phyloP scores from a whole-genome alignment of 1,140 invertebrate species.

The Trichonephila clavipes region DNA sequence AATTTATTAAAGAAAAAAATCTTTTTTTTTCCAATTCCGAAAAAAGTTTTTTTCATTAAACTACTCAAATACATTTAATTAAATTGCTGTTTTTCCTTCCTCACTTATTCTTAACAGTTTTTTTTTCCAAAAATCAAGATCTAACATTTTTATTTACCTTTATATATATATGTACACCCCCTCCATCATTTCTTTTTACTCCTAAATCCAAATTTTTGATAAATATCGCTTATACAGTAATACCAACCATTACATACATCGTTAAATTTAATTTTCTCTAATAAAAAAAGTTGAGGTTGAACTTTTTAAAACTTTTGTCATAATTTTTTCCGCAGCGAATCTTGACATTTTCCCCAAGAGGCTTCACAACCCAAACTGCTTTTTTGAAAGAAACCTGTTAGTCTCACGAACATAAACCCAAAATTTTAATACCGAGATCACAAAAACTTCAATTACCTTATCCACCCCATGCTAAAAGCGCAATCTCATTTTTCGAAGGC shows the following conservation, averaged over 20 bases:
- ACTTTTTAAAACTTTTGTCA: neutral
- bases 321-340: neutral
- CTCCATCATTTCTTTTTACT: neutral
- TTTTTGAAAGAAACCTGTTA: constrained; percentile 10
- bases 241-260: neutral
- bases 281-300: neutral
- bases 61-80: too few relatives aligned
- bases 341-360: neutral
- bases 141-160: neutral
- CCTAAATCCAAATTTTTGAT: neutral
- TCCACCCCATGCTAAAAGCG: neutral
- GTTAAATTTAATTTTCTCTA: constrained; percentile 9
- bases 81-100: too few relatives aligned
- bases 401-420: neutral
- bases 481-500: neutral
- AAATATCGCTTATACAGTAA: neutral
- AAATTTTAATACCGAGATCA: constrained; percentile 3
- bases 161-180: neutral
- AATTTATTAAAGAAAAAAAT: too few relatives aligned
- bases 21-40: too few relatives aligned
- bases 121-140: too few relatives aligned
- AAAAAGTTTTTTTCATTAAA: too few relatives aligned
- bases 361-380: neutral
- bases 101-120: too few relatives aligned
- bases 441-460: constrained; percentile 29